These are phyloP conservation scores for Neotoma lepida DNA, from an alignment of 2,113 vertebrate genomes.

Conservation along the genomic window DNA sequence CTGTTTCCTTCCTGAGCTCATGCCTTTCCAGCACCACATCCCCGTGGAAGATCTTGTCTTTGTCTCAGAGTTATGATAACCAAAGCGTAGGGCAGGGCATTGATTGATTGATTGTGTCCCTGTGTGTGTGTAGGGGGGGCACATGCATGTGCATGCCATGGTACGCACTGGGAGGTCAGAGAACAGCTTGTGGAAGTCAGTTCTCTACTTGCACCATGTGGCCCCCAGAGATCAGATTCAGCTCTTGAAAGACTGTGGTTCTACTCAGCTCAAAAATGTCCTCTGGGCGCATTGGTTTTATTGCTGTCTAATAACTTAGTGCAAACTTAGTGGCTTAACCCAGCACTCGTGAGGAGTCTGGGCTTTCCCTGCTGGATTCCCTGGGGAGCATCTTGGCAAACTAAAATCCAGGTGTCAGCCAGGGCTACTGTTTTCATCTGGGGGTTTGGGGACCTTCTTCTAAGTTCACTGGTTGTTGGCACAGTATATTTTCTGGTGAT, in stretches of 20 bases:
- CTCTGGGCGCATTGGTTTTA: slow-evolving; percentile 23
- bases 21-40: not conserved
- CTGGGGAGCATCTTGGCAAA: not conserved
- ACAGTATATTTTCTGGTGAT: slow-evolving; percentile 37
- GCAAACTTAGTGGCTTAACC: slow-evolving; percentile 14
- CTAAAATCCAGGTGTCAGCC: not conserved
- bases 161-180: not conserved
- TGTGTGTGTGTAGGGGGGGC: not conserved
- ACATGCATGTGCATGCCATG: not conserved
- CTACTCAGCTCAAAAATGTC: not conserved
- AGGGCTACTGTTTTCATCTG: slow-evolving; percentile 8
- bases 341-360: not conserved
- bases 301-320: not conserved
- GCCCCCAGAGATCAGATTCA: not conserved
- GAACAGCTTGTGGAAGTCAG: not conserved
- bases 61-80: not conserved
- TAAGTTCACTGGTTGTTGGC: not conserved
- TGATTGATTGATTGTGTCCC: not conserved
- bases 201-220: not conserved
- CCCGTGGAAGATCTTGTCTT: not conserved
- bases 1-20: not conserved
- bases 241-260: not conserved
- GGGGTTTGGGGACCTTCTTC: not conserved
- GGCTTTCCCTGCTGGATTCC: not conserved
- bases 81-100: not conserved